Conservation (phyloP, 2,797 vertebrate species). For the Micropoecilia bifurca region DNA sequence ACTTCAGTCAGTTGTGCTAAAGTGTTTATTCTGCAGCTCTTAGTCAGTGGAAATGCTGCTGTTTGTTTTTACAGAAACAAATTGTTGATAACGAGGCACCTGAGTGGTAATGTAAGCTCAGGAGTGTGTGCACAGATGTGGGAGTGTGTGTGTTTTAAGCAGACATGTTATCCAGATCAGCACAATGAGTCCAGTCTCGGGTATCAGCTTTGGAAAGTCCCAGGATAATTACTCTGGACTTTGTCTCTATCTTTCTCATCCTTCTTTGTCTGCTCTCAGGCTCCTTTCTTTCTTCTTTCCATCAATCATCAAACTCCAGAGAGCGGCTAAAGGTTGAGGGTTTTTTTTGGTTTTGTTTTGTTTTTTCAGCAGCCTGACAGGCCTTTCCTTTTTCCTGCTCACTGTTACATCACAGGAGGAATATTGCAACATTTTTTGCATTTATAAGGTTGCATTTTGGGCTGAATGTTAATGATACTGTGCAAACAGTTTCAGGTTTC, state of each 20-base stretch:
- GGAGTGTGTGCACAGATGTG: constrained; percentile 21
- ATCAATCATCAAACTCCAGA: background rate
- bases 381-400: background rate
- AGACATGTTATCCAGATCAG: constrained; percentile 64
- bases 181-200: constrained; percentile 81
- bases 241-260: constrained; percentile 47
- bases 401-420: constrained; percentile 24
- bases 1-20: background rate
- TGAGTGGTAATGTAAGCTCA: constrained; percentile 13
- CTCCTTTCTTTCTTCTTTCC: constrained; percentile 2
- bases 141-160: constrained; percentile 34
- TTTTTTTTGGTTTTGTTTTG: too few relatives aligned
- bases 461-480: constrained; percentile 11
- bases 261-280: constrained; percentile 20
- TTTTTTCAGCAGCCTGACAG: background rate
- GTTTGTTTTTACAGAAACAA: constrained; percentile 7
- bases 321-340: background rate
- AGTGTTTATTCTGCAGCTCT: background rate
- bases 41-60: background rate
- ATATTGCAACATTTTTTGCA: constrained; percentile 22
- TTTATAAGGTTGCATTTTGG: constrained; percentile 25
- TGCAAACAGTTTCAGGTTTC: constrained; percentile 30
- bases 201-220: constrained; percentile 84
- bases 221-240: constrained; percentile 77
- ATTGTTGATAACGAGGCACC: constrained; percentile 22